Evolutionary conservation across 2,113 vertebrate genomes (phyloP), one percentile per base, ranked within the genome.

Genomic region (Corapipo altera): DNA sequence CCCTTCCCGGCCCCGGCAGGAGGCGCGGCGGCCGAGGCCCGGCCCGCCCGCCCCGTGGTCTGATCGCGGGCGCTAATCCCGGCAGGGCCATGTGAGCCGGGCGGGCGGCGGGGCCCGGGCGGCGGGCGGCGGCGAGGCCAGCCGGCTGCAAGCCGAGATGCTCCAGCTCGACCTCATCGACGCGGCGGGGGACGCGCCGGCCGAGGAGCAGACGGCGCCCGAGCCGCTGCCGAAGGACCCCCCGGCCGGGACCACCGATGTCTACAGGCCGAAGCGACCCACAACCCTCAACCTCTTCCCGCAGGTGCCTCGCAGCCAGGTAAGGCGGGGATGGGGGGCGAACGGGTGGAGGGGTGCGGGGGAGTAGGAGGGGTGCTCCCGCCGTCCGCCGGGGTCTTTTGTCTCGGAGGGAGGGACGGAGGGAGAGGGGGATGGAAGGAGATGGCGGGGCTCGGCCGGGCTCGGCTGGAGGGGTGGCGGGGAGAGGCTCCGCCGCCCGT

Each of bases 281-380:
- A 99, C 99, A 76, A 99, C 99, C 32, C 99, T 99, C 96, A 99
- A 99, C 98, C 98, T 99, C 93, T 99, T 99, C 97, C 98, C 99
- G 65, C 98, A 99, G 96, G 98, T 99, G 97, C 99, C 99, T 67
- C 98, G 99, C 79, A 99, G 99, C 97, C 99, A 99, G 99, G 99
- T 99, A 95, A 96, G 95, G 27, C 24, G 28, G 65, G 14, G 14
- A 2, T 4, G 71, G 35, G 61, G 43, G 15, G 7, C 7, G 46
- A 58, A 48, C 15, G 43, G 59, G 32, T 35, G 35, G 20, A 6
- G 32, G 26, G 30, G 32, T 9, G 80, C 23, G 65, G 57, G 26
- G 67, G 51, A 46, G 52, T 33, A 43, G 32, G 71, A 55, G 19
- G 48, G 77, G 46, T 54, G 75, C 66, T 65, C 21, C 16, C 15